phyloP scores from a whole-genome alignment of 1,140 invertebrate genomes.

The Lordiphosa stackelbergi region DNA sequence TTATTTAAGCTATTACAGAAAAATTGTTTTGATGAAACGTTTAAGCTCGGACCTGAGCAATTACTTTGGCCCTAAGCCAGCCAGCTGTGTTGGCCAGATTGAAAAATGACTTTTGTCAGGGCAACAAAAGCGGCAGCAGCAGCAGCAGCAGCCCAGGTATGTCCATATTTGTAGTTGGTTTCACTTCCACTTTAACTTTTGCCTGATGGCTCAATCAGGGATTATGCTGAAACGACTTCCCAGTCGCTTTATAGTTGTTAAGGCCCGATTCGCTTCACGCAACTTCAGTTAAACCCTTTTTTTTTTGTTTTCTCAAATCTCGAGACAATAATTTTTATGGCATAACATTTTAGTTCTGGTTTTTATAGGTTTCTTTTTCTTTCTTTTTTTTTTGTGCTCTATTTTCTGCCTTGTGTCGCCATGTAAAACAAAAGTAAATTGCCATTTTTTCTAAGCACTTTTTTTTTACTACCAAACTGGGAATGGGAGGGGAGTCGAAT shows the following conservation, averaged over 20 bases:
- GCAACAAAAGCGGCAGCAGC: too few species aligned
- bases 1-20: constrained; percentile 49
- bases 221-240: too few species aligned
- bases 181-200: too few species aligned
- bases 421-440: constrained; percentile 69
- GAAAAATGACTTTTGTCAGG: too few species aligned
- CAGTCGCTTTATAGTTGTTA: constrained; percentile 29
- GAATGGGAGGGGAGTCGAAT: not conserved
- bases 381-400: constrained; percentile 1
- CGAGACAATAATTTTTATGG: constrained; percentile 69
- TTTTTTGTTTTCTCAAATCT: constrained; percentile 50
- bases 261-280: constrained; percentile 8
- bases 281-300: constrained; percentile 4
- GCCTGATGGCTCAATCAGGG: too few species aligned
- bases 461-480: too few species aligned
- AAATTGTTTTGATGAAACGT: constrained; percentile 1
- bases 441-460: constrained; percentile 42
- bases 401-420: constrained; percentile 15
- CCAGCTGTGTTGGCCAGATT: too few species aligned
- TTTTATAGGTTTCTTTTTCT: constrained; percentile 40
- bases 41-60: too few species aligned
- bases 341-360: constrained; percentile 62
- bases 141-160: too few species aligned
- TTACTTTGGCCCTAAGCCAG: too few species aligned
- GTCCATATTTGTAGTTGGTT: too few species aligned